Percentiles rank a stretch among this genome's conserved stretches.
Conservation (phyloP, 2,797 vertebrate species). For the Scolopax rusticola region DNA sequence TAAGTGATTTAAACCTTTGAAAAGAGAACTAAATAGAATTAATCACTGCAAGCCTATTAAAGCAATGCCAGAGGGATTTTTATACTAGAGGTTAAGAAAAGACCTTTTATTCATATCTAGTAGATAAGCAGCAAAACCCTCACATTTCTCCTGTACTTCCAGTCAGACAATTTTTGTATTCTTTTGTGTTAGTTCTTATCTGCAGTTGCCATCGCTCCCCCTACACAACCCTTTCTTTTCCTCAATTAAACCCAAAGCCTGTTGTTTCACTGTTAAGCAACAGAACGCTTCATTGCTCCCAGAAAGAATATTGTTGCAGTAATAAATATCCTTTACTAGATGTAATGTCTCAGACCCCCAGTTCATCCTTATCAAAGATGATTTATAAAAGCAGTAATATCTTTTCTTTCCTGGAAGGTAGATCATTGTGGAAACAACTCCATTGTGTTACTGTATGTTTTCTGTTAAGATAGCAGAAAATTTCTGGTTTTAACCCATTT, state of each 20-base stretch:
- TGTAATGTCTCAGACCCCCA: neutral
- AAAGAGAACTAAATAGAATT: slow-evolving; percentile 39
- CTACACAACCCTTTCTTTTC: neutral
- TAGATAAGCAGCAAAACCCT: slow-evolving; percentile 3
- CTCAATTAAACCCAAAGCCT: neutral
- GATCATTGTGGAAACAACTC: neutral
- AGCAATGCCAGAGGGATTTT: slow-evolving; percentile 35
- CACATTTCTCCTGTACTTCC: slow-evolving; percentile 1
- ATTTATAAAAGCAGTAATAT: neutral
- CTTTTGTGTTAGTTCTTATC: slow-evolving; percentile 3
- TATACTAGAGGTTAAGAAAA: slow-evolving; percentile 58
- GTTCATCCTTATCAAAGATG: neutral
- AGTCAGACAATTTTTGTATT: neutral
- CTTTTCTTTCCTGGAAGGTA: neutral
- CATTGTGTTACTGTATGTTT: neutral
- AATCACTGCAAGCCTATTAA: slow-evolving; percentile 28
- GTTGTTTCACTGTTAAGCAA: neutral
- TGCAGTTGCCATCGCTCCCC: neutral
- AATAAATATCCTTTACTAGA: neutral
- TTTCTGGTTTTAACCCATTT: neutral
- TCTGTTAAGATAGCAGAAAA: slow-evolving; percentile 6
- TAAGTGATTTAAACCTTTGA: slow-evolving; percentile 41
- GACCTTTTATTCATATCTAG: slow-evolving; percentile 33
- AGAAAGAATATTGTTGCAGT: neutral
- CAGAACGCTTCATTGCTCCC: neutral